Evolutionary conservation across 2,113 vertebrate genomes (phyloP), one percentile per base, ranked within the genome.

Genomic region (Cervus canadensis): DNA sequence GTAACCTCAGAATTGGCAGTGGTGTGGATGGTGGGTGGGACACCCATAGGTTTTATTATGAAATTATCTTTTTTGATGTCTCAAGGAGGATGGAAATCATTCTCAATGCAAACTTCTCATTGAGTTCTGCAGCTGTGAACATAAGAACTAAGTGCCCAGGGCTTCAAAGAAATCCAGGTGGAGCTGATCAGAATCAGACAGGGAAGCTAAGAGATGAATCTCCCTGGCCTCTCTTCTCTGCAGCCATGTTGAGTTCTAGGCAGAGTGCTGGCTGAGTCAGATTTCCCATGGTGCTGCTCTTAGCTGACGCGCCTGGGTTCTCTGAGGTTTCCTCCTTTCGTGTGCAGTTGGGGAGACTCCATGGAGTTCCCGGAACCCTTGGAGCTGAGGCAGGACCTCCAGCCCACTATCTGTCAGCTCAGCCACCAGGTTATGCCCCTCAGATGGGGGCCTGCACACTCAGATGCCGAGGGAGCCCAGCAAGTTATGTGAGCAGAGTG

Each of bases 131-230:
- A 97, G 98, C 97, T 98, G 97, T 94, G 97, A 97, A 97, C 95
- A 97, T 95, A 96, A 97, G 92, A 97, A 94, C 86, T 95, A 95
- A 97, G 90, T 92, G 97, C 95, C 94, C 92, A 95, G 94, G 81
- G 98, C 96, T 28, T 95, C 97, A 97, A 52, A 97, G 88, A 94
- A 52, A 92, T 78, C 92, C 98, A 98, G 96, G 97, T 97, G 95
- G 97, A 89, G 93, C 91, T 94, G 97, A 97, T 97, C 94, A 94
- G 71, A 96, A 97, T 97, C 98, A 98, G 97, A 96, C 97, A 92
- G 83, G 97, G 86, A 86, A 96, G 91, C 62, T n/a, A 57, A 60
- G 95, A 95, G 96, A 89, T 87, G 60, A 56, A 87, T 76, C 96
- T 95, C 92, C 97, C 90, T 33, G 3, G 94, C 71, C 84, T 74